Evolutionary conservation across 2,113 vertebrate genomes (phyloP), one percentile per base, ranked within the genome.

Genomic region (Bos javanicus): DNA sequence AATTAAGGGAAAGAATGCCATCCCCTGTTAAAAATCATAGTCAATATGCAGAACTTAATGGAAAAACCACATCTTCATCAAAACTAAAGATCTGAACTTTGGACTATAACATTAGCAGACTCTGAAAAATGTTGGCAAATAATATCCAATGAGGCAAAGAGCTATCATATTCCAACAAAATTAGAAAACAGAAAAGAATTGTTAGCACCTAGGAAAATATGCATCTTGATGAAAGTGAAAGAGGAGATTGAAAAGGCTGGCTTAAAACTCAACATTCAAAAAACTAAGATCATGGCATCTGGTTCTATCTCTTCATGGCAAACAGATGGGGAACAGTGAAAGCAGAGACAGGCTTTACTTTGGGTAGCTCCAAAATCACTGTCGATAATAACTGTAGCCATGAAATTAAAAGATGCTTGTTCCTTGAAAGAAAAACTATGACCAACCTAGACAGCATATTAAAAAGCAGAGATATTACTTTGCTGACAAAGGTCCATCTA

Each of bases 61-160:
- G 48, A 87, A 95, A 87, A 94, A 74, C 36, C 21, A 80, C 19
- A 52, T 13, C 46, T 74, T 87, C 62, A 83, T 82, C 46, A 82
- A 96, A 96, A 71, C 43, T 36, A 80, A 90, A 96, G 23, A 46
- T 82, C 80, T 92, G 78, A 94, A 67, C 56, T 96, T 95, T 19
- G 23, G 6, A 82, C 23, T 76, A 57, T 91, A 76, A 76, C 87
- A 71, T 46, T 87, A 46, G 5, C 57, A 93, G 67, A 52, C 6
- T n/a, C 43, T 86, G 5, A 90, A 33, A 95, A 46, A 80, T 84
- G 90, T 64, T 12, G 43, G 33, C 71, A 94, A 88, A 78, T 56
- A 92, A 13, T 62, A 54, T 2, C 48, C 28, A 87, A 39, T 11
- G 25, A 88, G 59, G 39, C 13, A 87, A 62, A 30, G 25, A 74